Evolutionary conservation across 1,140 invertebrate genomes (phyloP).

Genomic region (Amphibalanus amphitrite): DNA sequence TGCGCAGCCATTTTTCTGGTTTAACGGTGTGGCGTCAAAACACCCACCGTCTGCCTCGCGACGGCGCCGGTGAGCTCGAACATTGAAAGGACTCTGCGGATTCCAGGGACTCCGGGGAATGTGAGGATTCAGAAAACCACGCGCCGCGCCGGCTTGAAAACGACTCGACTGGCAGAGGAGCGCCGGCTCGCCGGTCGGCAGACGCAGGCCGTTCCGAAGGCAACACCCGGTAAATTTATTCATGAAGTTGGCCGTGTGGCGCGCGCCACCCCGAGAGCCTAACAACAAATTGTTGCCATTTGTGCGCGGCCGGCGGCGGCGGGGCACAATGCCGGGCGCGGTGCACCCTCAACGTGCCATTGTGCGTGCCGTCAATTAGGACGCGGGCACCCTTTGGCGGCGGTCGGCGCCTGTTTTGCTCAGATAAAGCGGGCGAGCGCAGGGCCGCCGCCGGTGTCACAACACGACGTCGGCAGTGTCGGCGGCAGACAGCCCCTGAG

Average conservation of each 20-base stretch:
- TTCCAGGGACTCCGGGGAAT: no score
- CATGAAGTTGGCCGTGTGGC: neutral
- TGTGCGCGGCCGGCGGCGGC: neutral
- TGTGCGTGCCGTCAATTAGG: neutral
- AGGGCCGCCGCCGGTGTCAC: neutral
- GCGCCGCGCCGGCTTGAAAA: no score
- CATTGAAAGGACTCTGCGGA: no score
- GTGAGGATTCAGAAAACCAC: no score
- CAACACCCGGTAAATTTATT: neutral
- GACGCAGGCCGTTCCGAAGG: neutral
- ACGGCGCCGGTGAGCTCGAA: no score
- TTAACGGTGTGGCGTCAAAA: no score
- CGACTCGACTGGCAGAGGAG: no score
- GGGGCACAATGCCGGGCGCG: neutral
- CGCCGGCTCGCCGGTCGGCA: no score
- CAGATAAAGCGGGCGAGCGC: neutral
- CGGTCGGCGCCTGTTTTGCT: neutral
- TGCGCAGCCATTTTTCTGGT: no score
- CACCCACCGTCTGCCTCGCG: no score
- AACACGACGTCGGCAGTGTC: neutral
- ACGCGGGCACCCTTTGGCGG: neutral
- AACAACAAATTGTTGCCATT: conserved; percentile 2
- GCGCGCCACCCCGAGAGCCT: neutral
- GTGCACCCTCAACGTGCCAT: neutral
- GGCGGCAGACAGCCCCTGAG: no score